Base-by-base conservation (phyloP, 2,888 invertebrate genomes). In the Augochlorella aurata region DNA sequence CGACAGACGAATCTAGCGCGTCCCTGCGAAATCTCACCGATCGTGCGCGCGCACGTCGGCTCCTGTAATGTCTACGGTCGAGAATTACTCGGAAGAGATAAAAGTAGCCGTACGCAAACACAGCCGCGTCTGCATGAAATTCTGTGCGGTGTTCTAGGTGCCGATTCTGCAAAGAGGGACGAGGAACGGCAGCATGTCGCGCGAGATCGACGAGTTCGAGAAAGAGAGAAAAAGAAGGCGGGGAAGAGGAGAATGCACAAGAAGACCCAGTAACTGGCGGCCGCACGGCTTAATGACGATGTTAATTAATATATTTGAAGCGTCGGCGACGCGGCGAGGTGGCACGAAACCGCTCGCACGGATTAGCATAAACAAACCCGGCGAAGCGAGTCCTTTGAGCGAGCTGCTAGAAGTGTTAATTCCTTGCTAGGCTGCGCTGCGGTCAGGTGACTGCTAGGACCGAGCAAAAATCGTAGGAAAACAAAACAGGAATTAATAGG, bases 221-320 rank as follows among this genome's bases (percentile, higher is more conserved):
- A 10, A 66, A 47, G 52, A 24, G n/a, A 8, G 21, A 38, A 18
- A 69, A 38, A 24, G 10, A 66, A 4, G 61, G 18, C 24, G 16
- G 9, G 61, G 29, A 29, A 29, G 69, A 24, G 67, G 65, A 70
- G 70, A 47, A 75, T 52, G 82, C 68, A 66, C n/a, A 67, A 54
- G 74, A 67, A 85, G 77, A 77, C 66, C 80, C 74, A 72, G 86
- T 77, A 81, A 86, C 85, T 79, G 85, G 61, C 74, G 79, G 75
- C 67, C 70, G 63, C 44, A 76, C 72, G 69, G 84, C 90, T 92
- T 92, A 91, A 93, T 93, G 92, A 92, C 91, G 92, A 93, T 92
- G 93, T 93, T 93, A 93, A 93, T 93, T 93, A 92, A 93, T 92
- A 92, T 92, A 92, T 93, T 93, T 91, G 92, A 88, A 88, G 77